phyloP scores from a whole-genome alignment of 2,113 vertebrate genomes.

The Oryctolagus cuniculus region mOryCun1.1 NC_091444.1:52526501-52527000 shows the following conservation, averaged over 20 bases:
- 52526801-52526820: not conserved
- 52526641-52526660: not conserved
- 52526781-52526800: not conserved
- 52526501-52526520: not conserved
- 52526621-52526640: not conserved
- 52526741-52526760: not conserved
- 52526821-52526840: not conserved
- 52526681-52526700: not conserved
- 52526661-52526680: not conserved
- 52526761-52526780: not conserved
- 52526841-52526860: not conserved
- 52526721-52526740: not conserved
- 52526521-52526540: rapidly evolving
- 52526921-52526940: not conserved
- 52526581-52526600: not conserved
- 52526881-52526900: not conserved
- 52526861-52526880: not conserved
- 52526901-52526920: not conserved
- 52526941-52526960: not conserved
- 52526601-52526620: not conserved
- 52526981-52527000: too few relatives aligned
- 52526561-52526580: not conserved
- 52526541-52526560: not conserved
- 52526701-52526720: not conserved
- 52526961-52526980: not conserved